Conservation (phyloP, 2,888 invertebrate genomes). For the Phorcus lineatus region DNA sequence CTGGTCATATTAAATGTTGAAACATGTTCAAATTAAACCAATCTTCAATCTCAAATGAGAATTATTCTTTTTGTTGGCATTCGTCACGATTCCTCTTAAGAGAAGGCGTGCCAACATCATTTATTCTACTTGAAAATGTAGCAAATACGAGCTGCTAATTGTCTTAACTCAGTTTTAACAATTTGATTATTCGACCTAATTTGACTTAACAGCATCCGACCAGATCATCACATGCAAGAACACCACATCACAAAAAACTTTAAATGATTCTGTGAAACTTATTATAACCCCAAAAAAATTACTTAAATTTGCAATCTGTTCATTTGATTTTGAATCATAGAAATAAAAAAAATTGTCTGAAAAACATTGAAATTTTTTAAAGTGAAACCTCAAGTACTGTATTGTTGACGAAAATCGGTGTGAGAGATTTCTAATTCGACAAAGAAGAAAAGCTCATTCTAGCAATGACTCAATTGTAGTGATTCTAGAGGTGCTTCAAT, state of each 20-base stretch:
- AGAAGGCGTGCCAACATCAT: neutral
- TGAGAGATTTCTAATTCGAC: no score
- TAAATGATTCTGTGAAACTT: neutral
- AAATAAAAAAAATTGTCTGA: no score
- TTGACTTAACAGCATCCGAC: neutral
- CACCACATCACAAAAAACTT: neutral
- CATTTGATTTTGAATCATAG: no score
- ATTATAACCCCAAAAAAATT: neutral
- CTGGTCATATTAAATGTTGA: conserved; percentile 19
- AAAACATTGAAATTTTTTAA: no score
- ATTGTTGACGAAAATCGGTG: no score
- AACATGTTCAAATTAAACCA: conserved; percentile 19
- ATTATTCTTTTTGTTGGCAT: neutral
- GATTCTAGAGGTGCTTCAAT: no score
- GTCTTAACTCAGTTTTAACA: neutral
- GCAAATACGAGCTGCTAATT: conserved; percentile 12
- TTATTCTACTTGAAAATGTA: conserved; percentile 11
- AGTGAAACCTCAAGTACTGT: no score
- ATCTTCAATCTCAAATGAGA: neutral
- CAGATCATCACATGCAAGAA: neutral
- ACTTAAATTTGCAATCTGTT: no score
- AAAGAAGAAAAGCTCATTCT: no score
- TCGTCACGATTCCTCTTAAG: conserved; percentile 5
- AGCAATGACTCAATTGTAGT: no score
- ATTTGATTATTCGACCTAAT: conserved; percentile 1